Conservation (phyloP, 2,113 vertebrate species). For the Piprites chloris region DNA sequence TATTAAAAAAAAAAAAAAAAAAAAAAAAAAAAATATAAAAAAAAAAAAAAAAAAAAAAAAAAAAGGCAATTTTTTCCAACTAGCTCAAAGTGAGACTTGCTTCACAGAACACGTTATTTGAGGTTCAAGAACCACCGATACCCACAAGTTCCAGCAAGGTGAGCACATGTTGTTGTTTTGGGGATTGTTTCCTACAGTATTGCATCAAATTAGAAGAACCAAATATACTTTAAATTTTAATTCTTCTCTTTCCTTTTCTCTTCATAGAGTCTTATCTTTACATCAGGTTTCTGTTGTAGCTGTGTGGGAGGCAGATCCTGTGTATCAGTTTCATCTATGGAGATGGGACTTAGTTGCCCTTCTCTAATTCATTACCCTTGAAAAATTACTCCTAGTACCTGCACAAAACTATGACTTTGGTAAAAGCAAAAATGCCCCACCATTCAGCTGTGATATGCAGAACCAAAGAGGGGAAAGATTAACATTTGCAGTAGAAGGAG, state of each 20-base stretch:
- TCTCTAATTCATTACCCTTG: background rate
- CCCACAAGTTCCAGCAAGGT: background rate
- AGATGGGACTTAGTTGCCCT: background rate
- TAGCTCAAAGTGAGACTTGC: background rate
- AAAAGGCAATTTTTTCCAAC: background rate
- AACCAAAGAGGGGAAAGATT: background rate
- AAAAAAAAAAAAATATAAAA: background rate
- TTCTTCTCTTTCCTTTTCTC: background rate
- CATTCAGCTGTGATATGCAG: background rate
- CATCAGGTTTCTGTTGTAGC: background rate
- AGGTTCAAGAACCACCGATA: background rate
- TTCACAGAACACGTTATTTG: background rate
- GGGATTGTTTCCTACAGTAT: background rate
- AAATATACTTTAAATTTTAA: background rate
- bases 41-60: background rate
- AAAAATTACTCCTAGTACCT: background rate
- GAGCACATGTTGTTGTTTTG: background rate
- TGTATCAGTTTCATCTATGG: background rate
- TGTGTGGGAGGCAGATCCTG: background rate
- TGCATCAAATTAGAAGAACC: background rate
- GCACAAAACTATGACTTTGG: background rate
- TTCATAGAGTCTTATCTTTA: background rate
- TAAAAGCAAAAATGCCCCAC: background rate
- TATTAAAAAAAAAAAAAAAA: background rate
- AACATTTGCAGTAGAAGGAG: background rate